Conservation (phyloP, 2,113 vertebrate genomes). For the Caretta caretta region DNA sequence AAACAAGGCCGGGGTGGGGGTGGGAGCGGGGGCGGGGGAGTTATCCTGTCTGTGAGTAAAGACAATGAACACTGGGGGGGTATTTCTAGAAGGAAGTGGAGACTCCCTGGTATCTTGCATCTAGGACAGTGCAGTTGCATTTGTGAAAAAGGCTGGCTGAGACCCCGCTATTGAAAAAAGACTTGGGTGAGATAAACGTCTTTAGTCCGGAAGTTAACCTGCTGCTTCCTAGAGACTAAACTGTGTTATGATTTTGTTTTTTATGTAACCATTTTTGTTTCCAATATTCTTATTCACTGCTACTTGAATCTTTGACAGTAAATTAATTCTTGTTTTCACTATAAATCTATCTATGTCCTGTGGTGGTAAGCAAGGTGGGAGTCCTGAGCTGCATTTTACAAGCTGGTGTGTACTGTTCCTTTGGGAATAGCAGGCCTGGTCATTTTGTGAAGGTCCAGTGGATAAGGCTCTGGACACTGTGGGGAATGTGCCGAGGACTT, state of each 20-base stretch:
- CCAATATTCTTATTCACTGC: background rate
- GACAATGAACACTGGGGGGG: background rate
- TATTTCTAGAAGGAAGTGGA: background rate
- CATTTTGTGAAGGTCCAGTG: background rate
- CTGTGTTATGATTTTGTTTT: background rate
- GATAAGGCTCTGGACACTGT: background rate
- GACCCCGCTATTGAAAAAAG: background rate
- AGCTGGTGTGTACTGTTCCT: background rate
- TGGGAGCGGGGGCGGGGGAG: no score
- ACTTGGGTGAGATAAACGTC: background rate
- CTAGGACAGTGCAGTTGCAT: background rate
- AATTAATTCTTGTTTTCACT: background rate
- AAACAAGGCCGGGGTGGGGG: no score
- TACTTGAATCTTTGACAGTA: background rate
- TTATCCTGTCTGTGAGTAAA: background rate
- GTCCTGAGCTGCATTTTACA: background rate
- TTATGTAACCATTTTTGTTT: background rate
- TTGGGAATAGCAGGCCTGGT: background rate
- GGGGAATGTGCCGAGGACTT: background rate
- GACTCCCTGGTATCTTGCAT: background rate
- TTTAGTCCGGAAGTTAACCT: background rate
- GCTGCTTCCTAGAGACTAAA: no score
- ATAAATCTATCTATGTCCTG: background rate
- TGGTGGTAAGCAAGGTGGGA: background rate
- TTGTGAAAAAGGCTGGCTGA: background rate